Conservation (phyloP, 2,113 vertebrate genomes). For the Meles meles region DNA sequence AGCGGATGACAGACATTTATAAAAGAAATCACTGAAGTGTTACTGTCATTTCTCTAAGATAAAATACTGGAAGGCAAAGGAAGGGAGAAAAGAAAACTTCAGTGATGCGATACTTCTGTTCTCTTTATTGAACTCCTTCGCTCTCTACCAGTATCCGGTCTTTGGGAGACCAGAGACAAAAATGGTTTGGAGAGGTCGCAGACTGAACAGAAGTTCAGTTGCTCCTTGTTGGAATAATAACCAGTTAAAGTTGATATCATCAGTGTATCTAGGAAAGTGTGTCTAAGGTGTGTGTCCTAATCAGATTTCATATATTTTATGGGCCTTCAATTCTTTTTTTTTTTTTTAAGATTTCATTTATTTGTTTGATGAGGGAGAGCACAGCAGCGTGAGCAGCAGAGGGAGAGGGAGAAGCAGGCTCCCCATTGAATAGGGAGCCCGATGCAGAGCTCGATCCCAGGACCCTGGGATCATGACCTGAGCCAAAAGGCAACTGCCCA, state of each 20-base stretch:
- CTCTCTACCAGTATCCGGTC: background rate
- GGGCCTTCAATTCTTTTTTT: background rate
- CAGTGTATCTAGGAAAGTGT: background rate
- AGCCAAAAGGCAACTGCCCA: too few relatives aligned
- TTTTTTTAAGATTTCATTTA: too few relatives aligned
- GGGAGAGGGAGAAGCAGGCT: too few relatives aligned
- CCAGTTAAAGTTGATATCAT: background rate
- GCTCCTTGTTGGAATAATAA: background rate
- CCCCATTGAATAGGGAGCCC: too few relatives aligned
- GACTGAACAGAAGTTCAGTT: background rate
- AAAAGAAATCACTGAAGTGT: slow-evolving; percentile 30
- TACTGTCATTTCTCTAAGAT: slow-evolving; percentile 4
- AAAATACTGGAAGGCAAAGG: background rate
- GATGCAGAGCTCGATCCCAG: accelerated
- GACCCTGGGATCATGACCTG: too few relatives aligned
- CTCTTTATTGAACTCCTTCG: background rate
- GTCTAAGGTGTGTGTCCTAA: background rate
- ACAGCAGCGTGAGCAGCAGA: too few relatives aligned
- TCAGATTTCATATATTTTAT: background rate
- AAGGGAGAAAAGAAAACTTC: background rate
- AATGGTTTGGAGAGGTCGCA: background rate
- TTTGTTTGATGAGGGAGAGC: too few relatives aligned
- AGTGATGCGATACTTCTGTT: background rate
- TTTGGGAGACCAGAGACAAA: background rate
- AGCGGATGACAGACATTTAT: slow-evolving; percentile 48